Evolutionary conservation across 2,113 vertebrate species (phyloP).

Genomic region (Thunnus maccoyii): DNA sequence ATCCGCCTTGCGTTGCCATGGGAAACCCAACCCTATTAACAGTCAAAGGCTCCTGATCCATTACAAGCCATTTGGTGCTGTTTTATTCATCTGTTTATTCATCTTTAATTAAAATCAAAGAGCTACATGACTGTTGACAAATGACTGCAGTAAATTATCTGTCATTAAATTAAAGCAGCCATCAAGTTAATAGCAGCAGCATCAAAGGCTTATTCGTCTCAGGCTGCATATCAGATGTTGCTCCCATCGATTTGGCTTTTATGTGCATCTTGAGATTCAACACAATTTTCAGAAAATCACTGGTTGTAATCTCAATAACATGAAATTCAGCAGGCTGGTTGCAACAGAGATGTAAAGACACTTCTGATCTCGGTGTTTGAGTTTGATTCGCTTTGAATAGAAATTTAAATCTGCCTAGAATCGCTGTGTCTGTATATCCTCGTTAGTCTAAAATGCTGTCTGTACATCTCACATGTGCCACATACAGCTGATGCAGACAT

Average conservation of each 20-base stretch:
- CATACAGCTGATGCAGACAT: no score
- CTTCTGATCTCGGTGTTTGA: no score
- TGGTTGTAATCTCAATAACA: no score
- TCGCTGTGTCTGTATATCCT: no score
- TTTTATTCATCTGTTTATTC: slow-evolving; percentile 35
- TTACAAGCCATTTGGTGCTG: neutral
- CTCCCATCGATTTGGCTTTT: neutral
- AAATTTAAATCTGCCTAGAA: no score
- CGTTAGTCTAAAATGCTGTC: no score
- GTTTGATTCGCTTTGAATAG: no score
- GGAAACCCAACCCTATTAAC: slow-evolving; percentile 19
- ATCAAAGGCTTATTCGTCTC: neutral
- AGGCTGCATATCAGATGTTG: neutral
- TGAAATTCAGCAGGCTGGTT: no score
- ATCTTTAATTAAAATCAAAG: slow-evolving; percentile 54
- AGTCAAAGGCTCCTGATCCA: slow-evolving; percentile 12
- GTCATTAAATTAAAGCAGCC: slow-evolving; percentile 31
- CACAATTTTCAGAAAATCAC: no score
- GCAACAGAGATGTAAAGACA: no score
- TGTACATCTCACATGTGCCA: no score
- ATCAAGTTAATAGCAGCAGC: neutral
- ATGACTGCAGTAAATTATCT: slow-evolving; percentile 27
- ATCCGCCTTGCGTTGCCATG: slow-evolving; percentile 40
- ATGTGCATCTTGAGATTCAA: neutral
- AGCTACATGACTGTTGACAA: neutral